Evolutionary conservation across 2,113 vertebrate genomes (phyloP).

Genomic region (Noctilio leporinus): DNA sequence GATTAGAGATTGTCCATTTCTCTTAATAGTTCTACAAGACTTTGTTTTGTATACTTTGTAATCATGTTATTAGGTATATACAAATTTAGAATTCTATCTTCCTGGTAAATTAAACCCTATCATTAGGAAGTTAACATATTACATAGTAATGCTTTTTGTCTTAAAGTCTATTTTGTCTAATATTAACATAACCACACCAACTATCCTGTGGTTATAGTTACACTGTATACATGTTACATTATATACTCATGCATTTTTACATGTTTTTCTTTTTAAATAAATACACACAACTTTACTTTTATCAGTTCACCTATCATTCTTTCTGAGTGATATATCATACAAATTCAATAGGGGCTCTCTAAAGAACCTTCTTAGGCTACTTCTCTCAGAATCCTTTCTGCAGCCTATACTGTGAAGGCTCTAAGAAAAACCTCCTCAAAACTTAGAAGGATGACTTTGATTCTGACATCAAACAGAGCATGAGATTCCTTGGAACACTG

Average conservation of each 20-base stretch:
- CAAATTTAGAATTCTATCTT: neutral
- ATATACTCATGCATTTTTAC: neutral
- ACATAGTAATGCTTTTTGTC: neutral
- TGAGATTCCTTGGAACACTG: neutral
- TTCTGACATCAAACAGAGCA: neutral
- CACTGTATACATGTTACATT: neutral
- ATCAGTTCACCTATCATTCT: neutral
- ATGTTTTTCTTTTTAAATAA: neutral
- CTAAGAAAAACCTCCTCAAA: conserved; percentile 92
- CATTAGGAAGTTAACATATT: neutral
- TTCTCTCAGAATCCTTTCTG: conserved; percentile 83
- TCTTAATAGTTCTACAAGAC: neutral
- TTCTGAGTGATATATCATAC: neutral
- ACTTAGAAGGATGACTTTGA: conserved; percentile 11
- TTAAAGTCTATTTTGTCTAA: neutral
- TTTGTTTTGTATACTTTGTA: neutral
- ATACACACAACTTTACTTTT: neutral
- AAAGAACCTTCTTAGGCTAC: conserved; percentile 16
- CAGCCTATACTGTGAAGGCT: conserved; percentile 89
- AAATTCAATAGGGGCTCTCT: neutral
- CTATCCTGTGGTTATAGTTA: neutral
- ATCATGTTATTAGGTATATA: neutral
- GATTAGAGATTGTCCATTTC: neutral
- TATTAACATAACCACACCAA: neutral
- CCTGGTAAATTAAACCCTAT: neutral